Percentiles rank a stretch among this genome's conserved stretches.
These are phyloP conservation scores for Parascotia fuliginaria DNA, from an alignment of 2,888 invertebrate species.

Conservation along the genomic window DNA sequence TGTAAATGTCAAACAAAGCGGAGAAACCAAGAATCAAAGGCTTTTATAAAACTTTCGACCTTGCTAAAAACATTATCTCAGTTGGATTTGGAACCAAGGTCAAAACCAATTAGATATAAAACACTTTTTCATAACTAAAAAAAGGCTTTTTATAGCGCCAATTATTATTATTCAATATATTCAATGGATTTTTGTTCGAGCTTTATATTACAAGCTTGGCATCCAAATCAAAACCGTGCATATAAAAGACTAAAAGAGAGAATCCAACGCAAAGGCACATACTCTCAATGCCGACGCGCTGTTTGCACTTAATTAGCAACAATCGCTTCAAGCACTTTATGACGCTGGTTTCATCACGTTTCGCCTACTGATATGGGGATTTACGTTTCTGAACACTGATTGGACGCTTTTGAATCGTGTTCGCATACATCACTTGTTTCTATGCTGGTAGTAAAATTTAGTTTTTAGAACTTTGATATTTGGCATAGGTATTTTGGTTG, in stretches of 20 bases:
- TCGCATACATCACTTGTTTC: constrained; percentile 3
- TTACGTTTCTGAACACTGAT: constrained; percentile 29
- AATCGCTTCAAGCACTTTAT: constrained; percentile 43
- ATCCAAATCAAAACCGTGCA: background rate
- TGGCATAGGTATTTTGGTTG: too few species aligned
- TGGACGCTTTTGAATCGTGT: constrained; percentile 24
- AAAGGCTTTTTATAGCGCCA: background rate
- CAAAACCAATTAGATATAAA: background rate
- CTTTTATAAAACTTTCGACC: too few species aligned
- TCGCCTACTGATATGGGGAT: constrained; percentile 33
- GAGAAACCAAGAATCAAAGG: too few species aligned
- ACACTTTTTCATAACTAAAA: background rate
- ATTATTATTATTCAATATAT: background rate
- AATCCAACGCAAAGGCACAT: constrained; percentile 5
- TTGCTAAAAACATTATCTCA: too few species aligned
- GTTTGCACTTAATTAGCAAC: constrained; percentile 47
- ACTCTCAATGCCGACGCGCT: constrained; percentile 17
- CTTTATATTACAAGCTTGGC: background rate
- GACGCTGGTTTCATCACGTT: constrained; percentile 34
- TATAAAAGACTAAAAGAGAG: constrained; percentile 5
- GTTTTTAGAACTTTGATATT: too few species aligned
- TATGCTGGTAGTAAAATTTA: background rate
- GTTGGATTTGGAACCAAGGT: background rate
- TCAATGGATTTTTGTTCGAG: background rate
- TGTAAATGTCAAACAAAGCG: too few species aligned